Evolutionary conservation across 2,797 vertebrate genomes (phyloP).

Genomic region (Chiroxiphia lanceolata): DNA sequence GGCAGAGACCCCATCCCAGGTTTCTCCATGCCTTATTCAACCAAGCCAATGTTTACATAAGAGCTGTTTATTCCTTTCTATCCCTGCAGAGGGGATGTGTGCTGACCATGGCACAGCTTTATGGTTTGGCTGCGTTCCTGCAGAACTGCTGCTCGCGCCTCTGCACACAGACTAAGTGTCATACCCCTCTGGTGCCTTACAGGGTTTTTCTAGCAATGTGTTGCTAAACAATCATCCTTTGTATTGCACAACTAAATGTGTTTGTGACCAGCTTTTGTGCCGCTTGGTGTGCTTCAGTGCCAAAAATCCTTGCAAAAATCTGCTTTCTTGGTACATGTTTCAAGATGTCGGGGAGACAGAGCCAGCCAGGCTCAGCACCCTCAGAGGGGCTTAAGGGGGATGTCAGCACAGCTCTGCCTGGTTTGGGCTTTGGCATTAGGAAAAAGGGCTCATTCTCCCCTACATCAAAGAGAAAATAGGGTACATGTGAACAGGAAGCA

Average conservation of each 20-base stretch:
- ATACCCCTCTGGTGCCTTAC: neutral
- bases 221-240: neutral
- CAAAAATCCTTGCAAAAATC: neutral
- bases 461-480: rapidly evolving
- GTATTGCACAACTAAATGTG: neutral
- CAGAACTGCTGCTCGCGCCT: neutral
- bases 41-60: neutral
- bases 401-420: neutral
- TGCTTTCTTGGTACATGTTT: rapidly evolving
- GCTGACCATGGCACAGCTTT: neutral
- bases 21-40: neutral
- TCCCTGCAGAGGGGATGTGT: neutral
- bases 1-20: neutral
- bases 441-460: neutral
- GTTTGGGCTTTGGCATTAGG: neutral
- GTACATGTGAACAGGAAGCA: neutral
- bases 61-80: neutral
- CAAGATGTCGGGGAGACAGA: rapidly evolving
- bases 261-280: neutral
- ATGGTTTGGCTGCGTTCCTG: neutral
- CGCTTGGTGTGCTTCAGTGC: rapidly evolving
- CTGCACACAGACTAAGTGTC: neutral
- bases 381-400: too few relatives aligned
- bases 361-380: neutral
- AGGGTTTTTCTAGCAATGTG: neutral